Evolutionary conservation across 2,797 vertebrate species (phyloP), one percentile per base, ranked within the genome.

Genomic region (Amniataba percoides): DNA sequence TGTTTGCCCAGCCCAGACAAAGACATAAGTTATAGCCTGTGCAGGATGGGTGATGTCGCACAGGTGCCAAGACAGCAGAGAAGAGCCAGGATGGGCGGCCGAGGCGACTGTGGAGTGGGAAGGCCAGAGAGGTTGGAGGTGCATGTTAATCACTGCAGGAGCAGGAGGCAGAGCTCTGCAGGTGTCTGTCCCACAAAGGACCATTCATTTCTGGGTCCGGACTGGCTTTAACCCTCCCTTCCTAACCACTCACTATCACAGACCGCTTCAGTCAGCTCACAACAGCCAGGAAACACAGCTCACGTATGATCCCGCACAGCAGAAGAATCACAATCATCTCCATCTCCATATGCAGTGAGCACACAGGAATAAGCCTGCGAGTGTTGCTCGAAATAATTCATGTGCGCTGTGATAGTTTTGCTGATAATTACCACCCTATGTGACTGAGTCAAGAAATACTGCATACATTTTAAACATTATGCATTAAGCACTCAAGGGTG

Each of bases 151-250:
- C 78, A 80, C 87, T 39, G 80, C 60, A 89, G 83, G 79, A 87
- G 84, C 87, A 82, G 90, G 77, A 87, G 90, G 90, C 82, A 73
- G 71, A 87, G 87, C 74, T 48, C 79, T 89, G 94, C 94, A 95
- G 94, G 93, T 95, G 94, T 87, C 88, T 62, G 67, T 81, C 55
- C 87, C 76, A 95, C 94, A 96, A 95, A 95, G 93, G 68, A 62
- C 78, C 86, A 94, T 96, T 96, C 91, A 96, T 82, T 31, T 77
- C 73, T 8, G 40, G 52, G 62, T 83, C 78, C 16, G 61, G 80
- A 51, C 72, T 80, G 74, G 80, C 81, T 88, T 64, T 78, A 31
- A 31, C 3, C 27, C 27, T 31, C 27, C 34, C 34, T 55, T 74
- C 53, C 71, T 23, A 59, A 82, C 60, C 69, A 34, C 62, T 71